phyloP scores from a whole-genome alignment of 2,797 vertebrate species.

The Lagodon rhomboides region DNA sequence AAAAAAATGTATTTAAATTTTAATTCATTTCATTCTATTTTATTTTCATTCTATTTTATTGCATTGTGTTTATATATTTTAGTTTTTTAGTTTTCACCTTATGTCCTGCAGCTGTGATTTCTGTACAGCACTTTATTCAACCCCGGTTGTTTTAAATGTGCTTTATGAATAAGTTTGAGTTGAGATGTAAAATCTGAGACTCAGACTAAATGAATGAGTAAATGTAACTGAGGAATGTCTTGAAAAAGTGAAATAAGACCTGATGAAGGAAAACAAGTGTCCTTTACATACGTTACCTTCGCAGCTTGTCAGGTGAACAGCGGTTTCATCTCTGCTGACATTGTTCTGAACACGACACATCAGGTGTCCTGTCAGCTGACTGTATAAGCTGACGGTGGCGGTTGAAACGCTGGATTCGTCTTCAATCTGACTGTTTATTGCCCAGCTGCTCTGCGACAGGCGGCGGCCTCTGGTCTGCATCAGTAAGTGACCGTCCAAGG shows the following conservation, averaged over 20 bases:
- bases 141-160: too few species aligned
- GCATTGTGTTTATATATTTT: too few species aligned
- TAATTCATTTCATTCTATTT: too few species aligned
- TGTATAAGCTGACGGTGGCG: not conserved
- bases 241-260: not conserved
- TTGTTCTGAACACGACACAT: conserved; percentile 21
- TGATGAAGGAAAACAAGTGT: not conserved
- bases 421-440: not conserved
- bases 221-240: not conserved
- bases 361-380: conserved; percentile 20
- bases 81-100: too few species aligned
- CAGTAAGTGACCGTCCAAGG: not conserved
- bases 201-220: not conserved
- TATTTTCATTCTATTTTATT: too few species aligned
- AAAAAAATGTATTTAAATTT: too few species aligned
- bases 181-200: too few species aligned
- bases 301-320: conserved; percentile 5
- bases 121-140: too few species aligned
- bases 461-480: not conserved
- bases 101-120: too few species aligned
- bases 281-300: conserved; percentile 13
- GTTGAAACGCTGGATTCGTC: not conserved
- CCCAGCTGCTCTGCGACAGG: not conserved
- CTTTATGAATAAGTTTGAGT: too few species aligned
- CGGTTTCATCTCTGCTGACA: conserved; percentile 7